phyloP scores from a whole-genome alignment of 1,140 invertebrate species.

The Apolygus lucorum region DNA sequence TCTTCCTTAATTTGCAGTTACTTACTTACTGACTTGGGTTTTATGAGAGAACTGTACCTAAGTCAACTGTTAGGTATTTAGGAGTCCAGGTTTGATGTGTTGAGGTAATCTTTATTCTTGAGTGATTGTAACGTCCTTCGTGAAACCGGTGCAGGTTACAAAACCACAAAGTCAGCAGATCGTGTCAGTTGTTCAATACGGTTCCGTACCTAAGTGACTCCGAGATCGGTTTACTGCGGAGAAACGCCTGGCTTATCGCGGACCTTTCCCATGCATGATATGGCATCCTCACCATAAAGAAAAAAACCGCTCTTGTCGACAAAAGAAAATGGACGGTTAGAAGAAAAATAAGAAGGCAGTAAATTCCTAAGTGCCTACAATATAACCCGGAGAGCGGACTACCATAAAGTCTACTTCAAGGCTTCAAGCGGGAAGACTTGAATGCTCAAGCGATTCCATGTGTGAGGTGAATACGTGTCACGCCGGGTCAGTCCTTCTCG shows the following conservation, averaged over 20 bases:
- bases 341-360: constrained; percentile 34
- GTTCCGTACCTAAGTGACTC: too few species aligned
- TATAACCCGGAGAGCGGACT: neutral
- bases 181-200: too few species aligned
- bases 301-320: constrained; percentile 33
- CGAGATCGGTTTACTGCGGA: neutral
- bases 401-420: neutral
- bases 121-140: too few species aligned
- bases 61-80: too few species aligned
- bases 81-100: too few species aligned
- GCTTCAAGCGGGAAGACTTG: neutral
- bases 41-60: too few species aligned
- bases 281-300: neutral
- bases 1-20: too few species aligned
- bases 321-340: constrained; percentile 46
- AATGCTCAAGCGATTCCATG: neutral
- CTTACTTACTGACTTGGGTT: too few species aligned
- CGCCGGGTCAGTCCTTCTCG: neutral
- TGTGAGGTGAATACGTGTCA: neutral
- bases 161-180: too few species aligned
- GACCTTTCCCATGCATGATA: neutral
- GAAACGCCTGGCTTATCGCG: neutral
- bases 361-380: neutral
- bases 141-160: too few species aligned
- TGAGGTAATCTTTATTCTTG: too few species aligned